Evolutionary conservation across 2,888 invertebrate genomes (phyloP), one percentile per base, ranked within the genome.

Genomic region (Andrena hattorfiana): DNA sequence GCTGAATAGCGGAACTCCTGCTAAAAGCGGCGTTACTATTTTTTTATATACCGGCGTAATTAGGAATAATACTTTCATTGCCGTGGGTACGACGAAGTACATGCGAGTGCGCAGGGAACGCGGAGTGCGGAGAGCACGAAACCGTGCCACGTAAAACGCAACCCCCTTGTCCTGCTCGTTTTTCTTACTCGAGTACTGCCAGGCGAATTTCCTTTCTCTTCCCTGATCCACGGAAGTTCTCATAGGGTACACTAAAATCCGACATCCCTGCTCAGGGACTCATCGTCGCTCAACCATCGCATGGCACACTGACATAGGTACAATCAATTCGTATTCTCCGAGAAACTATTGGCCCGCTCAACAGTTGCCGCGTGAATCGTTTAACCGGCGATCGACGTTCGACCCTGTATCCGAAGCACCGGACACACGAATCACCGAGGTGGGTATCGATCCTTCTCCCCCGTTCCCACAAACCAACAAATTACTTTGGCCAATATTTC

Each of bases 21-120:
- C 49, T 69, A 66, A 78, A 80, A 79, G 71, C 63, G 60, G 79
- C 77, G 63, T 84, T 78, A 70, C 67, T 83, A 83, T 81, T 79
- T 85, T 42, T 56, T 85, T 85, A 71, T 80, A 77, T 81, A 69
- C 81, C 70, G 23, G 20, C 54, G 77, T 87, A 87, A 87, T 87
- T 87, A 83, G 85, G 60, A 87, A 76, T 83, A 83, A 85, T 87
- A 87, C 83, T 85, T 74, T 74, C 85, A 30, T 71, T 51, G 62
- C 64, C 51, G 54, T 63, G 66, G 73, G 23, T 62, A 54, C 80
- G 72, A 81, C 70, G 85, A 73, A 49, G 48, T 76, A 60, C 54
- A 56, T n/a, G 42, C 42, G 56, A 30, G 48, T n/a, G 54, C 70
- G 8, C 20, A 26, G 69, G 26, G 5, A 64, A 51, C 32, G 26